Base-by-base conservation (phyloP, 1,140 invertebrate species). In the Lanistes nyassanus region DNA sequence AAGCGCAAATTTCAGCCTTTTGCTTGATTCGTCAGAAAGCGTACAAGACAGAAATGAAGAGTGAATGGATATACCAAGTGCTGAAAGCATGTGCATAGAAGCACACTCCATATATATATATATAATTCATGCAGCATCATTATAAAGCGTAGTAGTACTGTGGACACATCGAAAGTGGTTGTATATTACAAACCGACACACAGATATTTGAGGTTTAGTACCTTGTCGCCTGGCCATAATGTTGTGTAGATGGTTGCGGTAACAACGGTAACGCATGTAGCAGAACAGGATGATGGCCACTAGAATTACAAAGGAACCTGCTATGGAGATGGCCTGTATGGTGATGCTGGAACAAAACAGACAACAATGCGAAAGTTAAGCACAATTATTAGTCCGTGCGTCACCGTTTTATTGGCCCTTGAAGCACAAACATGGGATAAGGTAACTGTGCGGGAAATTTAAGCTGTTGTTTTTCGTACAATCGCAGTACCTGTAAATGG, bases 211-310 rank as follows among this genome's bases (percentile, higher is more conserved):
- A 60, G 3, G 31, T 23, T 13, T 13, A 26, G 11, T 23, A 16
- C 23, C 13, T 23, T 42, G n/a, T 67, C 65, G 65, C 19, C 29
- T 42, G 21, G 13, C 19, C 21, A 37, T 0, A 3, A n/a, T 42
- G 26, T 29, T 67, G 4, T 19, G 47, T 19, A 13, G 19, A 29
- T 53, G 1, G 39, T 53, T 69, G 67, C 2, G 3, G 3, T 26
- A 42, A 29, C n/a, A 53, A 4, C 47, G 67, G 42, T 69, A 69
- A 21, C 67, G 39, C 67, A 69, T n/a, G 19, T 53, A 47, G 42
- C 67, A 69, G 29, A 69, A 51, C 13, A 39, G 31, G 29, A 69
- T 26, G n/a, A 69, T 16, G 29, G 53, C 13, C 26, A 69, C 42
- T n/a, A 51, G 26, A n/a, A 69, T 34, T n/a, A 69, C 29, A 21